Evolutionary conservation across 2,113 vertebrate species (phyloP).

Genomic region (Scytalopus superciliaris): DNA sequence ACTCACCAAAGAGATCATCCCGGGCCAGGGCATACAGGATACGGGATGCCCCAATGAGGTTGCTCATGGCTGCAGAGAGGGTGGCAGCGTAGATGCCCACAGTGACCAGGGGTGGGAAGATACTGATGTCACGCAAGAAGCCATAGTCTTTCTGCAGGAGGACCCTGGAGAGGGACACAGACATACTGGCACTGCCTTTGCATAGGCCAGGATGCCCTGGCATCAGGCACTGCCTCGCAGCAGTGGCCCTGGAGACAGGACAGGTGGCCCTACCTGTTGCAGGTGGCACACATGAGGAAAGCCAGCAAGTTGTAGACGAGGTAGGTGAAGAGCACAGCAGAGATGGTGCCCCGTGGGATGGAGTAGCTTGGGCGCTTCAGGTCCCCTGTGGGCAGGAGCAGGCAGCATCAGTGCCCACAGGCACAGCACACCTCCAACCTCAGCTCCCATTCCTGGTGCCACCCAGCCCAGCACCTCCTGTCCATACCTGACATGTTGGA

Average conservation of each 20-base stretch:
- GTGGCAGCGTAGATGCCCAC: conserved; percentile 88
- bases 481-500: conserved; percentile 40
- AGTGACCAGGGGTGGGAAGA: conserved; percentile 84
- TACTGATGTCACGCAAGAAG: conserved; percentile 85
- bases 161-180: conserved; percentile 47
- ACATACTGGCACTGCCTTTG: accelerated
- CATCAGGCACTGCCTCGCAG: neutral
- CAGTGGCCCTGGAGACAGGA: accelerated
- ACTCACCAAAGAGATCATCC: conserved; percentile 88
- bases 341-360: conserved; percentile 89
- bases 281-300: conserved; percentile 85
- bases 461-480: neutral
- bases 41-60: conserved; percentile 88
- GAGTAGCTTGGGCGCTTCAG: conserved; percentile 88
- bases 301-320: conserved; percentile 85
- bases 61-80: conserved; percentile 88
- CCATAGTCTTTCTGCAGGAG: conserved; percentile 87
- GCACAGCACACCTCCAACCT: neutral
- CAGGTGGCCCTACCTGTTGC: conserved; percentile 74
- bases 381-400: conserved; percentile 73
- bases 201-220: neutral
- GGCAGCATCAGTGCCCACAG: neutral
- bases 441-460: neutral
- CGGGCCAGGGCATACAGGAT: conserved; percentile 87
- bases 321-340: conserved; percentile 89